phyloP scores from a whole-genome alignment of 1,140 invertebrate genomes.

The Aphaenogaster rudis region DNA sequence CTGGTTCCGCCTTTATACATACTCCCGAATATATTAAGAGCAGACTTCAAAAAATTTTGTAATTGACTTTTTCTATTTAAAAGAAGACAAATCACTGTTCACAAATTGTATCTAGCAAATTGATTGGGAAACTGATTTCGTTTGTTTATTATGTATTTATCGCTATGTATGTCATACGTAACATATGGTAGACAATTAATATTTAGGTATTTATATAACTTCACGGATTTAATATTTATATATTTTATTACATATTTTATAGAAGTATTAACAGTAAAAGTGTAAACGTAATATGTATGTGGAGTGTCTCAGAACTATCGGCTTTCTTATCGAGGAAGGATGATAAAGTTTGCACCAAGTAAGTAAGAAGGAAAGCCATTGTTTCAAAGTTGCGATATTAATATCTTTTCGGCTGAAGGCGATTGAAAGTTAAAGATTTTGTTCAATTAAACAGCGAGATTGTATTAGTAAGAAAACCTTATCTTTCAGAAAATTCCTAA shows the following conservation, averaged over 20 bases:
- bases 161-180: background rate
- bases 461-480: background rate
- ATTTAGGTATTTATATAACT: slow-evolving; percentile 12
- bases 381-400: slow-evolving; percentile 54
- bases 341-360: slow-evolving; percentile 35
- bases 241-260: slow-evolving; percentile 11
- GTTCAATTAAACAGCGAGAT: slow-evolving; percentile 42
- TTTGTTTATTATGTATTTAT: background rate
- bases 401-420: slow-evolving; percentile 33
- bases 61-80: background rate
- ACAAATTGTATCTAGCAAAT: background rate
- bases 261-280: slow-evolving; percentile 28
- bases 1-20: too few species aligned
- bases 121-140: background rate
- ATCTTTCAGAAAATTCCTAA: background rate
- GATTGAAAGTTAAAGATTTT: slow-evolving; percentile 53
- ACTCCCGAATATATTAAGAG: background rate
- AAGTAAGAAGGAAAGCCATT: slow-evolving; percentile 52
- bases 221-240: background rate
- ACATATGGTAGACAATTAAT: background rate
- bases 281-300: slow-evolving; percentile 2
- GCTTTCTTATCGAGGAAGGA: slow-evolving; percentile 24
- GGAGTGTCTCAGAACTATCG: slow-evolving; percentile 10
- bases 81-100: background rate
- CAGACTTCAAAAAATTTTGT: background rate